A percentile compares a stretch with the other conserved stretches of the same genome.
These are phyloP conservation scores for Diploptera punctata DNA, from an alignment of 2,888 invertebrate species.

Conservation along the genomic window DNA sequence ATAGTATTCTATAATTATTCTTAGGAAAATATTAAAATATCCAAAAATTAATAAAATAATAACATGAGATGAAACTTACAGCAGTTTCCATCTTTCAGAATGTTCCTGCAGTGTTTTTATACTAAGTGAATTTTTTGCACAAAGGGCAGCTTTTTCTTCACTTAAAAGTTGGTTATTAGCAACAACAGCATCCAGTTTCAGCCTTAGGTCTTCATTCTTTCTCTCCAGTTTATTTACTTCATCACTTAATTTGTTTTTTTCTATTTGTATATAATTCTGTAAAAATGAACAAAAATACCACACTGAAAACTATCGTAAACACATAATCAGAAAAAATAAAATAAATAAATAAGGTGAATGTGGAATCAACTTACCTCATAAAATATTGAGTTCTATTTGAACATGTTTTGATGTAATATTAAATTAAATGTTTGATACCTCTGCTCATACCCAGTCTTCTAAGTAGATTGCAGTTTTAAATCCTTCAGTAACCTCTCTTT, in stretches of 20 bases:
- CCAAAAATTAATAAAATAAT: too few species aligned
- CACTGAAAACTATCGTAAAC: too few species aligned
- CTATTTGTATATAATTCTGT: conserved; percentile 45
- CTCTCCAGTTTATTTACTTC: conserved; percentile 37
- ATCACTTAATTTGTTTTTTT: conserved; percentile 42
- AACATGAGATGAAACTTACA: conserved; percentile 45
- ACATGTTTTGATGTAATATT: too few species aligned
- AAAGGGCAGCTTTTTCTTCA: conserved; percentile 44
- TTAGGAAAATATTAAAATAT: too few species aligned
- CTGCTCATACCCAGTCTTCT: too few species aligned
- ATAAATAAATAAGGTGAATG: background rate
- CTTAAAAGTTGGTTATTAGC: conserved; percentile 43
- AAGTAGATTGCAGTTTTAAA: too few species aligned
- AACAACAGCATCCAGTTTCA: conserved; percentile 45
- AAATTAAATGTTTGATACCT: too few species aligned
- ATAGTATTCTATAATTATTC: too few species aligned
- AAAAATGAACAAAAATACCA: conserved; percentile 10
- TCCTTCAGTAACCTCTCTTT: too few species aligned
- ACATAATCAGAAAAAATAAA: too few species aligned
- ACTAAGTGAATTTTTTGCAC: conserved; percentile 45
- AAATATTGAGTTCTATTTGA: too few species aligned
- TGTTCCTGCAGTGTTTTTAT: conserved; percentile 46
- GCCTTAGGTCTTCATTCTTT: conserved; percentile 44
- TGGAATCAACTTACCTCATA: too few species aligned
- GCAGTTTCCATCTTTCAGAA: conserved; percentile 47